Base-by-base conservation (phyloP, 1,140 invertebrate genomes). In the Spodoptera litura region DNA sequence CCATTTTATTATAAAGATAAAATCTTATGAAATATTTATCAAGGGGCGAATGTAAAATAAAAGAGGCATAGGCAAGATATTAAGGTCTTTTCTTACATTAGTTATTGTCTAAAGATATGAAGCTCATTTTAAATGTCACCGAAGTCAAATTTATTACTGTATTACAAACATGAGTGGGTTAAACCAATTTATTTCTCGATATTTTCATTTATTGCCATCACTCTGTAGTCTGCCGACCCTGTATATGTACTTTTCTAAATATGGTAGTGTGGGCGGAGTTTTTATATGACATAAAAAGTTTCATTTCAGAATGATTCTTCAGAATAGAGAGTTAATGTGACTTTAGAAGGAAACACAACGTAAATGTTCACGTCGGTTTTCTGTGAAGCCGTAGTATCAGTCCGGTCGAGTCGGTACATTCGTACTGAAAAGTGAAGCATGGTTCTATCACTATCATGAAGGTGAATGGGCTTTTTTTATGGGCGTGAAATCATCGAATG, bases 1-100 rank as follows among this genome's bases (percentile, higher is more conserved):
- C 83, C 74, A 83, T 88, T 87, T 64, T 84, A 74, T 84, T 81
- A 86, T 78, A 74, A 78, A 79, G 84, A 88, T 88, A 85, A 85
- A 84, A 85, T 86, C 83, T 74, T 80, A 74, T 61, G 74, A 61
- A 78, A 77, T 66, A 83, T 84, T 68, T 68, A 83, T 80, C 76
- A 77, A 64, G 75, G 44, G 31, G 5, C 2, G 15, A 62, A 75
- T 59, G 8, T 44, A 12, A 59, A 73, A 8, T 27, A 52, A n/a
- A 12, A 13, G 2, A 12, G 66, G 52, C 53, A 70, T 70, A 70
- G 49, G 49, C 11, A 25, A 12, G 12, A 64, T 61, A 61, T 35
- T 62, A 44, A 38, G 38, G 31, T 38, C 15, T 38, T 56, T 56
- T 56, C 6, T 25, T 51, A 12, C 62, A 66, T 49, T 11, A 49